Base-by-base conservation (phyloP, 1,140 invertebrate species). In the Doryteuthis pealeii region DNA sequence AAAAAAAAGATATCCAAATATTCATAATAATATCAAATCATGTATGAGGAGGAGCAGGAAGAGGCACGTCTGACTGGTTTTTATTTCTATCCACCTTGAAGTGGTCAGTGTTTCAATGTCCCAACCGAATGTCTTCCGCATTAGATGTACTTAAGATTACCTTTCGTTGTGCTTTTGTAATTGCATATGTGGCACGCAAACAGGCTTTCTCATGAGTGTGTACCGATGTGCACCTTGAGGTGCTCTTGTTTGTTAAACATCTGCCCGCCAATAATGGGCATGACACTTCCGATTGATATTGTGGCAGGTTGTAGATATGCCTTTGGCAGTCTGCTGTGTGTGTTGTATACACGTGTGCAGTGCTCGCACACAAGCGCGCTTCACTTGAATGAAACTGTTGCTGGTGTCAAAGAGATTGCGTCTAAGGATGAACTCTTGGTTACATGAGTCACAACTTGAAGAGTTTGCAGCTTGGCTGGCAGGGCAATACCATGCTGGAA, bases 81-180 rank as follows among this genome's bases (percentile, higher is more conserved):
- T 62, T 62, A 28, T 2, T 62, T 22, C 26, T 62, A 62, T 62
- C 18, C 18, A 22, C 18, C 26, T 62, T 62, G 26, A 62, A 62
- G 18, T 62, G 54, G 18, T 62, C 54, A 62, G 22, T 6, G 54
- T 62, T n/a, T 62, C 54, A 62, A 62, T 62, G 18, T 62, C 54
- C 18, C n/a, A n/a, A 62, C 18, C 5, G 54, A 62, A 62, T 62
- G 54, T n/a, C 26, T 18, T 22, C 6, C 54, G 18, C 18, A 62
- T 62, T 28, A 62, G 26, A 62, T 62, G 54, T 62, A 22, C 26
- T 62, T 62, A 6, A 62, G 54, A 28, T 62, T 62, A 0, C 54
- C 54, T 62, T 62, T 62, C 26, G 54, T 62, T 62, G 54, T 62
- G 3, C 54, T 62, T 62, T 62, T 62, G 26, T 62, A 62, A 28